Percentiles rank a stretch among this genome's conserved stretches.
Conservation (phyloP, 2,888 invertebrate species). For the Cosmopolites sordidus region DNA sequence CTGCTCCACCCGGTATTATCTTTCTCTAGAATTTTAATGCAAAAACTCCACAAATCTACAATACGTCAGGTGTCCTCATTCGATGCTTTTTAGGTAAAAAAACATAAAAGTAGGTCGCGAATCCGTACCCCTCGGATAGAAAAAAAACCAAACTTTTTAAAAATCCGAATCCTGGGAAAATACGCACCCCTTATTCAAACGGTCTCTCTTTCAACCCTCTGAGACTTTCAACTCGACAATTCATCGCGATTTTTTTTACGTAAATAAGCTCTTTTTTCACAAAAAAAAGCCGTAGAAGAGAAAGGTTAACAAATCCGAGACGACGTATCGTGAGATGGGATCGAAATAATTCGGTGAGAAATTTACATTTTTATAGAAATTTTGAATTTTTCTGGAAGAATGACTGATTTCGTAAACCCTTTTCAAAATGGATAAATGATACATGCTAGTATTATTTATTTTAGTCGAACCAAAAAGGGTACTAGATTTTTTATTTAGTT, state of each 20-base stretch:
- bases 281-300: not conserved
- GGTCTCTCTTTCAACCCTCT: slow-evolving; percentile 11
- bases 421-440: slow-evolving; percentile 11
- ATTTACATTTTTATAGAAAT: slow-evolving; percentile 21
- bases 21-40: slow-evolving; percentile 3
- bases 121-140: slow-evolving; percentile 1
- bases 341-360: slow-evolving; percentile 22
- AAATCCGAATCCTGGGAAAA: slow-evolving; percentile 26
- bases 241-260: slow-evolving; percentile 23
- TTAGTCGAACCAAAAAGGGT: too few species aligned
- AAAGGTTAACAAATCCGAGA: slow-evolving; percentile 20
- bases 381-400: slow-evolving; percentile 22
- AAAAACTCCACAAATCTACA: slow-evolving; percentile 8
- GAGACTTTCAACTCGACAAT: slow-evolving; percentile 11
- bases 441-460: too few species aligned
- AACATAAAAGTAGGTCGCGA: slow-evolving; percentile 17
- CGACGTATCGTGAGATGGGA: slow-evolving; percentile 20
- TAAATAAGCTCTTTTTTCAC: slow-evolving; percentile 16
- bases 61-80: slow-evolving; percentile 22
- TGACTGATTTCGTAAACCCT: slow-evolving; percentile 18
- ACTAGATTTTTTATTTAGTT: too few species aligned
- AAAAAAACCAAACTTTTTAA: slow-evolving; percentile 16
- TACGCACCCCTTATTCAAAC: slow-evolving; percentile 16
- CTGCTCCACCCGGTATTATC: too few species aligned
- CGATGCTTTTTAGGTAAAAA: slow-evolving; percentile 21